These are phyloP conservation scores for Telmatherina bonti DNA, from an alignment of 2,797 vertebrate species.

Conservation along the genomic window DNA sequence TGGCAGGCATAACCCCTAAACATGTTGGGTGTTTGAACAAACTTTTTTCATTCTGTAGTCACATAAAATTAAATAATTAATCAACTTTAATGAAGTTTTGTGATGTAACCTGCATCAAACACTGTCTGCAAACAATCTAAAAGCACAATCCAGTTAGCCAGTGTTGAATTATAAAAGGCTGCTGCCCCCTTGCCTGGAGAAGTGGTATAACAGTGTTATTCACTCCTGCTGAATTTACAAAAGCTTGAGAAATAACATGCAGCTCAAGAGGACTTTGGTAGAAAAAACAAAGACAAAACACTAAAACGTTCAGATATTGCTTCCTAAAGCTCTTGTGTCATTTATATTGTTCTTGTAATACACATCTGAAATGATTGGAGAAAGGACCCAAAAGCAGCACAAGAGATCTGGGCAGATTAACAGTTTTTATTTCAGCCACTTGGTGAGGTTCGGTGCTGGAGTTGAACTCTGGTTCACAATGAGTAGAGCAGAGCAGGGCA, in stretches of 20 bases:
- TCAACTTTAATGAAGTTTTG: neutral
- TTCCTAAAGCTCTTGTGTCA: neutral
- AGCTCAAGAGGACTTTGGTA: neutral
- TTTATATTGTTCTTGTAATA: neutral
- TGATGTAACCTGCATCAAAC: neutral
- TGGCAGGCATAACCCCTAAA: neutral
- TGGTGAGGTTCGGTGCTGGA: too few relatives aligned
- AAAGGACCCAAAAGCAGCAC: too few relatives aligned
- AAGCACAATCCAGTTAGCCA: neutral
- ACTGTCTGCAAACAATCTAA: neutral
- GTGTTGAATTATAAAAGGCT: conserved; percentile 25
- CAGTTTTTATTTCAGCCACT: too few relatives aligned
- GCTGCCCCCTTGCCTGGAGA: conserved; percentile 66
- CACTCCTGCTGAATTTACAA: neutral
- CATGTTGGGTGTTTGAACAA: neutral
- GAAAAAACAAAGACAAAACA: too few relatives aligned
- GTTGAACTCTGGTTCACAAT: too few relatives aligned
- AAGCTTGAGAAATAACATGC: neutral
- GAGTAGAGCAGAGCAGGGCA: too few relatives aligned
- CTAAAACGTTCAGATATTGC: too few relatives aligned
- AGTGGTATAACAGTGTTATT: conserved; percentile 46
- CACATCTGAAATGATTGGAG: too few relatives aligned
- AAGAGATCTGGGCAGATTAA: too few relatives aligned
- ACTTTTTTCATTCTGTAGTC: neutral
- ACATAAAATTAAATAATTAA: neutral